These are phyloP conservation scores for Protonibea diacanthus DNA, from an alignment of 2,797 vertebrate genomes.

Conservation along the genomic window DNA sequence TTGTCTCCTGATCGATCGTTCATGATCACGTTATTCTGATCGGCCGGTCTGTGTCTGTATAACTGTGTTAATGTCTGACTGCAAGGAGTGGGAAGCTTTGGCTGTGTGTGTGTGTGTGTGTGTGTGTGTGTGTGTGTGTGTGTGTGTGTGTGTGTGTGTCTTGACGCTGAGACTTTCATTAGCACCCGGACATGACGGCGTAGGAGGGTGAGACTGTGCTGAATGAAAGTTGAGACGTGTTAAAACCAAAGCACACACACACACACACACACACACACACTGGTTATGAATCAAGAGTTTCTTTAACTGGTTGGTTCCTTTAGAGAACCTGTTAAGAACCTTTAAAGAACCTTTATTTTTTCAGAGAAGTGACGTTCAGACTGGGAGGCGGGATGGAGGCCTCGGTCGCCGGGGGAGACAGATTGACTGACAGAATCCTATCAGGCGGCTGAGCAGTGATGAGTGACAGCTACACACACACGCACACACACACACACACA, in stretches of 20 bases:
- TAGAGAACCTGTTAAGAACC: too few species aligned
- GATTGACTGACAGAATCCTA: constrained; percentile 56
- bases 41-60: not conserved
- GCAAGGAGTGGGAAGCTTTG: constrained; percentile 21
- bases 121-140: constrained; percentile 10
- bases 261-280: constrained; percentile 12
- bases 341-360: too few species aligned
- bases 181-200: constrained; percentile 44
- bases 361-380: constrained; percentile 40
- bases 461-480: constrained; percentile 21
- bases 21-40: too few species aligned
- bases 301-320: too few species aligned
- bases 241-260: constrained; percentile 38
- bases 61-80: constrained; percentile 10
- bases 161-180: constrained; percentile 51
- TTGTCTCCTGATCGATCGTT: too few species aligned
- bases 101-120: not conserved
- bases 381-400: constrained; percentile 33
- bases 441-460: constrained; percentile 42
- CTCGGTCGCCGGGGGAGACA: constrained; percentile 12
- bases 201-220: constrained; percentile 55
- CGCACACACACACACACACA: too few species aligned
- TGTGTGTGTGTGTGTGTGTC: constrained; percentile 22
- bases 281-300: too few species aligned
- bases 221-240: constrained; percentile 58